Evolutionary conservation across 2,888 invertebrate species (phyloP).

Genomic region (Phytoseiulus persimilis): DNA sequence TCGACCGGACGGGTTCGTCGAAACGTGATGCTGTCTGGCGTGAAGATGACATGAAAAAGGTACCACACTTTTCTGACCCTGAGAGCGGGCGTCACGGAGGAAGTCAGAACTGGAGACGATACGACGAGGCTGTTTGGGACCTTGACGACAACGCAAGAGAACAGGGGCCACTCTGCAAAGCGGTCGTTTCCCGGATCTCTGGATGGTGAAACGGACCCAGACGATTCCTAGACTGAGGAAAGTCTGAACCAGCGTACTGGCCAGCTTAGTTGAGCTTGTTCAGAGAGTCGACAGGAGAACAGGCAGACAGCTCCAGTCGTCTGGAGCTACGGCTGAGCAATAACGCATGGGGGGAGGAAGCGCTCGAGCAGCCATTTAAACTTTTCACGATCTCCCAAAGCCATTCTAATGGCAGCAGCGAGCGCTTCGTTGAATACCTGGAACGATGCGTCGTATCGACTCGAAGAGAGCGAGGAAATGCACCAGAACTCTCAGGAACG

Average conservation of each 20-base stretch:
- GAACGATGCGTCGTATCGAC: not conserved
- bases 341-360: not conserved
- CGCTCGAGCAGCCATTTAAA: conserved; percentile 13
- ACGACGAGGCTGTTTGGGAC: not conserved
- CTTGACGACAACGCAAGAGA: not conserved
- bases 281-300: not conserved
- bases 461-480: not conserved
- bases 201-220: not conserved
- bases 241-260: not conserved
- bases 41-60: not conserved
- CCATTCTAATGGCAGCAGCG: conserved; percentile 15
- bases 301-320: not conserved
- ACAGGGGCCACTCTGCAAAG: not conserved
- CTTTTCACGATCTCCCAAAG: conserved; percentile 32
- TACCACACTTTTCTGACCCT: not conserved
- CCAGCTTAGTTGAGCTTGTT: not conserved
- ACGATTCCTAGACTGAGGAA: not conserved
- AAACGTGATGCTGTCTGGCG: not conserved
- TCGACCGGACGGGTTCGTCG: not conserved
- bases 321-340: not conserved
- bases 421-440: conserved; percentile 22
- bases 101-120: not conserved
- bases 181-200: not conserved
- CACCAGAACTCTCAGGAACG: not conserved
- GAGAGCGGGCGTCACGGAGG: not conserved